Evolutionary conservation across 64 coral and sea anemone species (phyloP).

Genomic region (Porites australiensis): DNA sequence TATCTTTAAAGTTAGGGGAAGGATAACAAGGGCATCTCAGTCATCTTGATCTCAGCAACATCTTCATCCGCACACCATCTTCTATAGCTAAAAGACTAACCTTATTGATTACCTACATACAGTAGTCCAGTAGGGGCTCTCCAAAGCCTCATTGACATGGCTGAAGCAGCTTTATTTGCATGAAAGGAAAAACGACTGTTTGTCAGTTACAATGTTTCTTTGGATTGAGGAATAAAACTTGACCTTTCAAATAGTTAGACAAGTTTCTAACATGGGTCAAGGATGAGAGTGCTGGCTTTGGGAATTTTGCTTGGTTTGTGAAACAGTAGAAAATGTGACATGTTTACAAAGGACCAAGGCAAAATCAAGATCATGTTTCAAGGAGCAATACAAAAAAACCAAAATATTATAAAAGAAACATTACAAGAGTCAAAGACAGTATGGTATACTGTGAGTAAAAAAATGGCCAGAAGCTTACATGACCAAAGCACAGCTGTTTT

Average conservation of each 20-base stretch:
- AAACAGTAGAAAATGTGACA: neutral
- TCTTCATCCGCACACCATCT: neutral
- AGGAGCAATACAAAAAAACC: too few species aligned
- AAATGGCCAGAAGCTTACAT: too few species aligned
- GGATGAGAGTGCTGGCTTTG: neutral
- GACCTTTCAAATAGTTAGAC: slow-evolving; percentile 39
- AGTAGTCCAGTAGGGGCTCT: slow-evolving; percentile 55
- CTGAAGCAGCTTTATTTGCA: slow-evolving; percentile 44
- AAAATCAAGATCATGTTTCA: too few species aligned
- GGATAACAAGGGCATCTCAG: too few species aligned
- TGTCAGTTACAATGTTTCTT: slow-evolving; percentile 44
- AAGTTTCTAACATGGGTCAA: neutral
- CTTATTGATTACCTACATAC: neutral
- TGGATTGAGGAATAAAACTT: slow-evolving; percentile 30
- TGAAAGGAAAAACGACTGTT: slow-evolving; percentile 55
- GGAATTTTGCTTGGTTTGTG: neutral
- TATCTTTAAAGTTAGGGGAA: too few species aligned
- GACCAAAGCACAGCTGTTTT: too few species aligned
- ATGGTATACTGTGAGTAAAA: too few species aligned
- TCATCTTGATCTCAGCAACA: neutral
- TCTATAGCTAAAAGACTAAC: neutral
- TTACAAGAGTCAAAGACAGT: too few species aligned
- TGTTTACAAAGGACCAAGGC: too few species aligned
- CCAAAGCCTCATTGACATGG: slow-evolving; percentile 22
- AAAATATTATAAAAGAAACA: too few species aligned